Evolutionary conservation across 2,113 vertebrate genomes (phyloP), one percentile per base, ranked within the genome.

Genomic region (Cygnus atratus): DNA sequence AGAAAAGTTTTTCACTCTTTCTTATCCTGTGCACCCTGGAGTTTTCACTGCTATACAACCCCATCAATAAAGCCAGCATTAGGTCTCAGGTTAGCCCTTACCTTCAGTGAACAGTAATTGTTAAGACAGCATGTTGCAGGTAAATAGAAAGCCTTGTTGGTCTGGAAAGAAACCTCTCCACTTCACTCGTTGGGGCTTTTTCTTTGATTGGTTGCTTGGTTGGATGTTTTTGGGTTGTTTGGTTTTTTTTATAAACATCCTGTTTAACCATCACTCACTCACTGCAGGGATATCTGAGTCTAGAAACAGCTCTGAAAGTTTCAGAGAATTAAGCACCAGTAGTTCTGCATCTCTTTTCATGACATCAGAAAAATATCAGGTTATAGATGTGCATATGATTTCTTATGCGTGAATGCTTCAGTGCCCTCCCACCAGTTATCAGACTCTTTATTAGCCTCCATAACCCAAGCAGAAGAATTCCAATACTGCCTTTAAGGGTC

Each of bases 401-500:
- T 85, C 65, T 68, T 70, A 97, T 95, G 92, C 95, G 65, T 95
- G 97, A 97, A 95, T 95, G 97, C 96, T 96, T 94, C 95, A 80
- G 4, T 85, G 93, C 94, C 92, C 86, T 96, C 96, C 95, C 89
- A 97, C 95, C 74, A 75, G 84, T 87, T 94, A 97, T 86, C 92
- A 95, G 92, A 94, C 65, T 92, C 88, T 92, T 94, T 93, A 95
- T 97, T 97, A 97, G 89, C 81, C 87, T 94, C 93, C 61, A 58
- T 83, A 96, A 97, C 62, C 96, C 96, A 90, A 95, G 97, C 91
- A 96, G 97, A 98, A 98, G 70, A 96, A 97, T 97, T 91, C 87
- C 96, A 92, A 48, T 85, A 79, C 78, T 95, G 75, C 90, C 93
- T 97, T 96, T 86, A 97, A 94, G 95, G 94, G 96, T 96, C 95